A percentile compares a stretch with the other conserved stretches of the same genome.
These are phyloP conservation scores for Stichodactyla mertensii DNA, from an alignment of 64 coral and sea anemone genomes.

Conservation along the genomic window DNA sequence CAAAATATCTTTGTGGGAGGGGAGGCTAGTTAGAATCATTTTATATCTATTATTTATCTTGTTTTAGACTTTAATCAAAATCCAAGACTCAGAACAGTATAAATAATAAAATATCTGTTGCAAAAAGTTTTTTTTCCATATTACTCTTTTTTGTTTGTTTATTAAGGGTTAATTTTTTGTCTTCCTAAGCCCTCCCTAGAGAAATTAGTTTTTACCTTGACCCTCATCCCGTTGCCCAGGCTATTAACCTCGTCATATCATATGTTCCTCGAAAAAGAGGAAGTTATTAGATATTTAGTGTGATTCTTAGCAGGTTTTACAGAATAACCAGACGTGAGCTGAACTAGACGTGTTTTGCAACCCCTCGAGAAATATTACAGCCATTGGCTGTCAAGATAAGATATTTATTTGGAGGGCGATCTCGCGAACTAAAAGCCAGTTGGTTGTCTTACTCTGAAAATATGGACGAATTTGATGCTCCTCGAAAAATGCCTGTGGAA, in stretches of 20 bases:
- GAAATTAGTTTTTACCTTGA: neutral
- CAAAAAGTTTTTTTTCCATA: neutral
- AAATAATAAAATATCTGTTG: neutral
- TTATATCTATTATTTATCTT: neutral
- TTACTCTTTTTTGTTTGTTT: neutral
- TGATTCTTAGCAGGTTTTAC: neutral
- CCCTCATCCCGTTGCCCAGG: neutral
- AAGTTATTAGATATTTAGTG: neutral
- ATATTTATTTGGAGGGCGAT: neutral
- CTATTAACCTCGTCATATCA: neutral
- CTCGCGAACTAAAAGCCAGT: neutral
- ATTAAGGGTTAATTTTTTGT: neutral
- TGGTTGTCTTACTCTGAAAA: neutral
- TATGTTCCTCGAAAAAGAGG: neutral
- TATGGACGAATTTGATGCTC: conserved; percentile 36
- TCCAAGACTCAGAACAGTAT: neutral
- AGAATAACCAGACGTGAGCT: neutral
- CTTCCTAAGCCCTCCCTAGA: neutral
- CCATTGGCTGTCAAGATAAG: neutral
- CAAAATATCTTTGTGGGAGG: neutral
- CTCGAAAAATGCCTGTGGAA: conserved; percentile 45
- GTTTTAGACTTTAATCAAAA: neutral
- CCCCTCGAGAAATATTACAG: neutral
- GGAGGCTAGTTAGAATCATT: neutral
- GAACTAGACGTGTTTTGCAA: neutral